phyloP scores from a whole-genome alignment of 2,797 vertebrate genomes.

The Chaetodon trifasciatus region DNA sequence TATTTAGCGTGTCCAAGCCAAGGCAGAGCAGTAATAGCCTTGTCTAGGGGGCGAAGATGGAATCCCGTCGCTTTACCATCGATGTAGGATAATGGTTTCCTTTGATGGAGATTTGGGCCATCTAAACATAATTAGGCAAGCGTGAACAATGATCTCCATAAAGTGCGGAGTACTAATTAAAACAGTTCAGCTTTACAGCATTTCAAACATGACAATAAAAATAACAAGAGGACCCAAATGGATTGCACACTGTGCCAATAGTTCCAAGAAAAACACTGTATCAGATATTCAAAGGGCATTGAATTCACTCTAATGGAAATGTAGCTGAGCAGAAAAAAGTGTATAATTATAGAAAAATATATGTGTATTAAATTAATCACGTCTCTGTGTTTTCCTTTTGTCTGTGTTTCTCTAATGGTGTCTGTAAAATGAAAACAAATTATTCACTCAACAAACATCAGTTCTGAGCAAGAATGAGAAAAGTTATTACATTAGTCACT shows the following conservation, averaged over 20 bases:
- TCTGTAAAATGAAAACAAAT: slow-evolving; percentile 54
- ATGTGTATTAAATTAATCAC: slow-evolving; percentile 59
- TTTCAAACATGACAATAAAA: slow-evolving; percentile 85
- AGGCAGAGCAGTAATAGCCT: slow-evolving; percentile 83
- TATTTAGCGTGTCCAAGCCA: slow-evolving; percentile 84
- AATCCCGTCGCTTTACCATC: slow-evolving; percentile 81
- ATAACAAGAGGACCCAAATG: slow-evolving; percentile 82
- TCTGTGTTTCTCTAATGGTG: slow-evolving; percentile 24
- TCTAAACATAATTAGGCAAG: slow-evolving; percentile 86
- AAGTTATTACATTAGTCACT: slow-evolving; percentile 40
- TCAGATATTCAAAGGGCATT: slow-evolving; percentile 68
- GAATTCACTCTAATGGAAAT: slow-evolving; percentile 61
- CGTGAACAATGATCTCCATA: slow-evolving; percentile 86
- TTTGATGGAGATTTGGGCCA: slow-evolving; percentile 86
- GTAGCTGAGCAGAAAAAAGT: slow-evolving; percentile 50
- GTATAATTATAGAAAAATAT: slow-evolving; percentile 57
- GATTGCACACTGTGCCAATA: slow-evolving; percentile 74
- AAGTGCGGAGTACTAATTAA: slow-evolving; percentile 87
- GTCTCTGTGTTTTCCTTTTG: slow-evolving; percentile 44
- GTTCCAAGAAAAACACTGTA: slow-evolving; percentile 58
- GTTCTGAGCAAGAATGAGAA: slow-evolving; percentile 30
- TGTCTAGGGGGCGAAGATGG: slow-evolving; percentile 82
- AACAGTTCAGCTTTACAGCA: slow-evolving; percentile 84
- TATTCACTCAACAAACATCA: slow-evolving; percentile 46
- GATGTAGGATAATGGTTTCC: slow-evolving; percentile 83